phyloP scores from a whole-genome alignment of 2,888 invertebrate genomes.

The Pristionchus maxplancki region DNA sequence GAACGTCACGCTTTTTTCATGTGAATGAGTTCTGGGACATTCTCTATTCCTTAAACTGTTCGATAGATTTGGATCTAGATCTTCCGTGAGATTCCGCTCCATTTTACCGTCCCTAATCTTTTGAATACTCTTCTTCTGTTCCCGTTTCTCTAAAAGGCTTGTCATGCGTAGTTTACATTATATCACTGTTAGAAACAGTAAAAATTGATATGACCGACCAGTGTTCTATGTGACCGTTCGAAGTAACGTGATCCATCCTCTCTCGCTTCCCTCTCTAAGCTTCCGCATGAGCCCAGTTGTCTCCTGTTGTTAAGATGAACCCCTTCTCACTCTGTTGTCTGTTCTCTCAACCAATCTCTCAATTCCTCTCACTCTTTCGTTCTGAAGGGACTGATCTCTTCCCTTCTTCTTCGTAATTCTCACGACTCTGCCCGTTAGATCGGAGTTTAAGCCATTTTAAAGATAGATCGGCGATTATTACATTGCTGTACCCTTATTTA shows the following conservation, averaged over 20 bases:
- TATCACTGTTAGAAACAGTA: not conserved
- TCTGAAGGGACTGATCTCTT: not conserved
- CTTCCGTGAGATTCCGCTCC: not conserved
- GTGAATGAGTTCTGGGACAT: not conserved
- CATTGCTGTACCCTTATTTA: not conserved
- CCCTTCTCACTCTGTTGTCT: slow-evolving; percentile 37
- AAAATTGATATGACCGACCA: not conserved
- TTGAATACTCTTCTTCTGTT: not conserved
- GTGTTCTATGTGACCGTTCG: not conserved
- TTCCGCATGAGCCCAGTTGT: slow-evolving; percentile 4
- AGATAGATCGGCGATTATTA: not conserved
- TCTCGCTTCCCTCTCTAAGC: not conserved
- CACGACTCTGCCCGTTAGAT: not conserved
- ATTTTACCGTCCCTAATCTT: not conserved
- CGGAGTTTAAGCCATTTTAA: not conserved
- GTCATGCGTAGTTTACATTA: not conserved
- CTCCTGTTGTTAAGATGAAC: slow-evolving; percentile 37
- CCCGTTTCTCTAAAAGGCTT: not conserved
- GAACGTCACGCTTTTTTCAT: not conserved
- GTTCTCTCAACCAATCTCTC: slow-evolving; percentile 35
- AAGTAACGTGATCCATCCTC: not conserved
- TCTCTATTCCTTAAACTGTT: not conserved
- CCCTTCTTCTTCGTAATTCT: not conserved
- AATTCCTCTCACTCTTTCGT: slow-evolving; percentile 7
- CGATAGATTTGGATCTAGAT: slow-evolving; percentile 9